Conservation (phyloP, 2,113 vertebrate genomes). For the Mirza zaza region DNA sequence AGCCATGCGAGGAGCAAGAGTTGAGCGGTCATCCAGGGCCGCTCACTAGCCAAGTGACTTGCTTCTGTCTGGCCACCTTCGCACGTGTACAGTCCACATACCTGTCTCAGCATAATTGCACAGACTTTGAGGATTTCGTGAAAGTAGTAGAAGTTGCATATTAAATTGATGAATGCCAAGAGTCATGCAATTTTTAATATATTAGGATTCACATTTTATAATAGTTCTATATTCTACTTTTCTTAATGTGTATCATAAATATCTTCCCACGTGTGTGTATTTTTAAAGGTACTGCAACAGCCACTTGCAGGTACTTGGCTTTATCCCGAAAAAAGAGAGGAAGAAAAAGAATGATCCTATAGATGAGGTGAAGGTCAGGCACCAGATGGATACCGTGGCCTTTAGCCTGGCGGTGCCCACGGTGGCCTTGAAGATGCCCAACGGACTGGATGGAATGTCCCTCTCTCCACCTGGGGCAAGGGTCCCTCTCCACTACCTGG, state of each 20-base stretch:
- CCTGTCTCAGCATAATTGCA: neutral
- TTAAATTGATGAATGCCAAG: neutral
- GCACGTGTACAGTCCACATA: neutral
- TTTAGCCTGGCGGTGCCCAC: constrained; percentile 97
- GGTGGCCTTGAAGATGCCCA: constrained; percentile 94
- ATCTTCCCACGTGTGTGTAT: constrained; percentile 44
- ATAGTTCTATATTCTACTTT: neutral
- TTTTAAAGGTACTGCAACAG: constrained; percentile 98
- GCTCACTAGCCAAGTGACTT: neutral
- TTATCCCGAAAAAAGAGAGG: constrained; percentile 99
- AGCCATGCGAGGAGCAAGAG: neutral
- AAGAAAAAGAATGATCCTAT: constrained; percentile 98
- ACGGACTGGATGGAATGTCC: constrained; percentile 94
- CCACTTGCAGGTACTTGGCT: constrained; percentile 98
- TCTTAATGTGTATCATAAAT: neutral
- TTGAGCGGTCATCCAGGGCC: neutral
- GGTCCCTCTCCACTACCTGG: constrained; percentile 92
- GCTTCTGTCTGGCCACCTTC: neutral
- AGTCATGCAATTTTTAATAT: neutral
- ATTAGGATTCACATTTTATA: neutral
- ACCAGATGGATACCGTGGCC: constrained; percentile 95
- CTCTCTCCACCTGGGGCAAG: constrained; percentile 92
- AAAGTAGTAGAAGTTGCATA: neutral
- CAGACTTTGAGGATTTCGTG: neutral
- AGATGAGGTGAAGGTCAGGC: constrained; percentile 94